phyloP scores from a whole-genome alignment of 2,888 invertebrate species.

The Drosophila recens region DNA sequence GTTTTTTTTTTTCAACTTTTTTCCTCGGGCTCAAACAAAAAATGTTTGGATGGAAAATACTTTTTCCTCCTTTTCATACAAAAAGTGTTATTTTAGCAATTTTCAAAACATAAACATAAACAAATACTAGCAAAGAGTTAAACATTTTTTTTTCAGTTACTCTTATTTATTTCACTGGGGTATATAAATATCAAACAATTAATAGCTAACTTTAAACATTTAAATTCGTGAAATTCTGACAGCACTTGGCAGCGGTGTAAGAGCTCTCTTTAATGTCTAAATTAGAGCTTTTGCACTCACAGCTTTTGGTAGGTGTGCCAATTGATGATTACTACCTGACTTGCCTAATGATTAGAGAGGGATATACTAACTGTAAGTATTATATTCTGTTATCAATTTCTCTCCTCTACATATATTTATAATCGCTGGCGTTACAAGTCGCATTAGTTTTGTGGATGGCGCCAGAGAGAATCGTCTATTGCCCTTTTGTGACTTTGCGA shows the following conservation, averaged over 20 bases:
- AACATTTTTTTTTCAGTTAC: too few species aligned
- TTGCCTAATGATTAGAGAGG: neutral
- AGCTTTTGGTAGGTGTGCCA: neutral
- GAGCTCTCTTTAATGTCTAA: neutral
- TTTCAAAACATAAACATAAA: too few species aligned
- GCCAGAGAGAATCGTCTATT: constrained; percentile 18
- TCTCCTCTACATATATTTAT: constrained; percentile 22
- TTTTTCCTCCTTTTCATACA: too few species aligned
- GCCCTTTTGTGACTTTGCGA: constrained; percentile 64
- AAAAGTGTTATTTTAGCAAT: too few species aligned
- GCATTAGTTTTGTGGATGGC: constrained; percentile 28
- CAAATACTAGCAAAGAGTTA: too few species aligned
- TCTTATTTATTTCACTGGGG: too few species aligned
- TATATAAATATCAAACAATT: neutral
- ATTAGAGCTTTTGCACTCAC: constrained; percentile 4
- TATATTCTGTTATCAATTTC: constrained; percentile 33
- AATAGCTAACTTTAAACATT: neutral
- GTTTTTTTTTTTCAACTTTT: too few species aligned
- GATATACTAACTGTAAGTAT: neutral
- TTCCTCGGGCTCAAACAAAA: too few species aligned
- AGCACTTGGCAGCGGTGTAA: neutral
- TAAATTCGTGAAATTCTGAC: neutral
- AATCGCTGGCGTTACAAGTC: neutral
- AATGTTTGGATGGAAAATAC: too few species aligned
- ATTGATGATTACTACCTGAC: neutral